phyloP scores from a whole-genome alignment of 2,113 vertebrate genomes.

The Prionailurus viverrinus region DNA sequence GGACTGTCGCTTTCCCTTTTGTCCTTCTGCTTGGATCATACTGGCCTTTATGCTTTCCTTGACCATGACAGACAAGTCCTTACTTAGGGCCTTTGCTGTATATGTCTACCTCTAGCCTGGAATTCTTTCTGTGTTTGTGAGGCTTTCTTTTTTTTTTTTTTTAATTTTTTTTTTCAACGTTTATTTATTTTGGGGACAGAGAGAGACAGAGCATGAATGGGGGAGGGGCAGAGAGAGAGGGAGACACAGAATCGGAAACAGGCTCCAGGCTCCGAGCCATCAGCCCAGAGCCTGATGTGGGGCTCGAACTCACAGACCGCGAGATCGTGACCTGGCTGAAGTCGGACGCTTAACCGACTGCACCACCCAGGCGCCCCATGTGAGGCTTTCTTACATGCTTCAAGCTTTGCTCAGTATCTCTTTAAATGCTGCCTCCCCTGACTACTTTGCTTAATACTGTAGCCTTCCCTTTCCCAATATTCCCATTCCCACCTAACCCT shows the following conservation, averaged over 20 bases:
- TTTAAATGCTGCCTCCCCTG: not conserved
- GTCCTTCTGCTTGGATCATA: not conserved
- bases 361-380: not conserved
- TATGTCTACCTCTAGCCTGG: not conserved
- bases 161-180: no score
- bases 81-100: not conserved
- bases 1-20: not conserved
- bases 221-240: no score
- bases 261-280: no score
- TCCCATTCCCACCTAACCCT: not conserved
- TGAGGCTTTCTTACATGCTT: not conserved
- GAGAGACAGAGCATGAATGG: no score
- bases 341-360: no score
- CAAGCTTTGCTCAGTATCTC: not conserved
- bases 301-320: no score
- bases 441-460: not conserved
- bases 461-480: not conserved
- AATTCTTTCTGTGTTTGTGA: not conserved
- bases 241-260: no score
- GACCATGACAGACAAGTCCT: not conserved
- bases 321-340: no score
- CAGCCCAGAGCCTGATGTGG: no score
- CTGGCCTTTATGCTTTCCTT: not conserved
- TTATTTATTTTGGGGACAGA: no score
- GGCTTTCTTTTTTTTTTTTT: not conserved